Evolutionary conservation across 2,113 vertebrate genomes (phyloP), one percentile per base, ranked within the genome.

Genomic region (Acinonyx jubatus): DNA sequence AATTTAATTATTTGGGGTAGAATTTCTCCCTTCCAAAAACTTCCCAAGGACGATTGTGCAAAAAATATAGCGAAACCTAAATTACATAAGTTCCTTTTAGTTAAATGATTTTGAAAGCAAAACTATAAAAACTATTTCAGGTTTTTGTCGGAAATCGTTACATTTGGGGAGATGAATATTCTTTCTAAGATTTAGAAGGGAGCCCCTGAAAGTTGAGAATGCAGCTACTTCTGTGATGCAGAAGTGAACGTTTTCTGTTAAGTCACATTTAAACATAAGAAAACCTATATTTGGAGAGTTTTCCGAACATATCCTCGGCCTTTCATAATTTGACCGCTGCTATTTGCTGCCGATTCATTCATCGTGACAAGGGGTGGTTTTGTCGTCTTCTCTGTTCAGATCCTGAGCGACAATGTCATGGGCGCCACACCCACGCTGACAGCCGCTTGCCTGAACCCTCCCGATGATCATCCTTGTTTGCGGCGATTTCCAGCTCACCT

Each of bases 61-160:
- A 87, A 92, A 89, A 61, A 41, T 50, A 73, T 48, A 96, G 21
- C 5, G 27, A 65, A 71, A 1, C 61, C 55, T 95, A 79, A 90
- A 65, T 86, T 82, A 93, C 90, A 63, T 78, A 95, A 79, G 65
- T 90, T 89, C 78, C 25, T 82, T 80, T 82, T 45, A 93, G 16
- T 71, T 87, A 87, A 82, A 89, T 36, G 76, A 79, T 65, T 65
- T 66, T 48, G 29, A 94, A 93, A 82, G 1, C 38, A 92, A 74
- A 73, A 68, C 4, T n/a, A 79, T 61, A 78, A 78, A 89, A 83
- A 50, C 38, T 79, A 33, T 48, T 78, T 78, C 66, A 68, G 23
- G 50, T 19, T 78, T 68, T 92, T 83, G 79, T 4, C 23, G 6
- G 83, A 48, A 86, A 92, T 69, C 25, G 15, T 11, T 45, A 29